phyloP scores from a whole-genome alignment of 2,113 vertebrate species.

The Chloroceryle aenea region DNA sequence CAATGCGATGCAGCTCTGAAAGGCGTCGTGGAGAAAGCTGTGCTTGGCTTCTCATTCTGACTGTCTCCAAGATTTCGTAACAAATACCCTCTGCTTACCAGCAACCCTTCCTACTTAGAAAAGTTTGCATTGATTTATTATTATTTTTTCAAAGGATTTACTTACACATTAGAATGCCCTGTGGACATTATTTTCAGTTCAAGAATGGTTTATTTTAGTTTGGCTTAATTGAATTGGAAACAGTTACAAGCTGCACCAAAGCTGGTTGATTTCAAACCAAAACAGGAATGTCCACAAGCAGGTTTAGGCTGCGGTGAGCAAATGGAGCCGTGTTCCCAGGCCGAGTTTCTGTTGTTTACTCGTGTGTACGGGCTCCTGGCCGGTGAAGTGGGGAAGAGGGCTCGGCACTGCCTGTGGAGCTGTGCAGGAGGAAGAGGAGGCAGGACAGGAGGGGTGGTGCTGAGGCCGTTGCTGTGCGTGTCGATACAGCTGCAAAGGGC shows the following conservation, averaged over 20 bases:
- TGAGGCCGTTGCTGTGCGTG: accelerated
- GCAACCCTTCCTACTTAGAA: background rate
- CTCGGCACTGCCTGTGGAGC: accelerated
- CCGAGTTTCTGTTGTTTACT: background rate
- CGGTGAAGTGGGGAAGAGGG: accelerated
- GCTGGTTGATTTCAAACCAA: background rate
- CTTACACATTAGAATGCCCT: slow-evolving; percentile 3
- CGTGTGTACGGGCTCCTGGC: accelerated
- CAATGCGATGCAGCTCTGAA: background rate
- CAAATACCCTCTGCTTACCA: slow-evolving; percentile 30
- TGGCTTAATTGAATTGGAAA: slow-evolving; percentile 50
- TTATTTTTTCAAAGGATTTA: slow-evolving; percentile 64
- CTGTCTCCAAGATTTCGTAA: slow-evolving; percentile 32
- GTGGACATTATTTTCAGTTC: slow-evolving; percentile 50
- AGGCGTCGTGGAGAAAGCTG: background rate
- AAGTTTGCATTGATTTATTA: slow-evolving; percentile 52
- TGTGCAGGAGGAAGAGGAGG: background rate
- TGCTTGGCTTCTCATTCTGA: background rate
- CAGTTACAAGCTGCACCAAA: slow-evolving; percentile 17
- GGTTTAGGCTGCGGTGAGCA: background rate
- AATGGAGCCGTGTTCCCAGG: accelerated
- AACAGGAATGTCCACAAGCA: background rate
- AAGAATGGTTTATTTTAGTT: slow-evolving; percentile 44
- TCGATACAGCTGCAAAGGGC: background rate
- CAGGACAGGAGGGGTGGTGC: background rate